Conservation (phyloP, 2,113 vertebrate genomes). For the Reinhardtius hippoglossoides region DNA sequence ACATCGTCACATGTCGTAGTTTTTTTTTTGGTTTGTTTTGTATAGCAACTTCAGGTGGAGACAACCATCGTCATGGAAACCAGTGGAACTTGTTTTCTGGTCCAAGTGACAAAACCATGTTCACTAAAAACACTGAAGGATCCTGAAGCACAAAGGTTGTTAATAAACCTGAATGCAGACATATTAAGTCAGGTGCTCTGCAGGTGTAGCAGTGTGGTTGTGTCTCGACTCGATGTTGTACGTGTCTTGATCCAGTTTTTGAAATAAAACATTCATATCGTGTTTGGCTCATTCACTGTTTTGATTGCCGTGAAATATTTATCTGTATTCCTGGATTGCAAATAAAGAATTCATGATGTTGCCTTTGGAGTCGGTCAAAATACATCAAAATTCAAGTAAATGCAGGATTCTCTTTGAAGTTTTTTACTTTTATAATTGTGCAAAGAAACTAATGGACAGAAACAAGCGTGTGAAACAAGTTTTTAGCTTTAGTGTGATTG, state of each 20-base stretch:
- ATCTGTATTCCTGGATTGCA: constrained; percentile 6
- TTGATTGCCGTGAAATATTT: constrained; percentile 24
- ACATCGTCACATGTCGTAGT: neutral
- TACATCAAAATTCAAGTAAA: neutral
- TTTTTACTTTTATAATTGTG: no score
- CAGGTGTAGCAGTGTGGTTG: constrained; percentile 10
- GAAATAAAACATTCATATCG: constrained; percentile 68
- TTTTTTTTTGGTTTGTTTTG: neutral
- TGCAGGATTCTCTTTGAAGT: no score
- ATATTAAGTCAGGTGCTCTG: constrained; percentile 14
- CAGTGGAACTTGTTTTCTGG: neutral
- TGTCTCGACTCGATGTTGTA: neutral
- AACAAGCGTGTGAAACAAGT: no score
- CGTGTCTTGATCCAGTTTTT: constrained; percentile 61
- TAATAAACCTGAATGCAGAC: constrained; percentile 15
- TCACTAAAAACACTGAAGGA: neutral
- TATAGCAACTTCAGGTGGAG: neutral
- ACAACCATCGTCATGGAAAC: neutral
- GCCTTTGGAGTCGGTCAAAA: neutral
- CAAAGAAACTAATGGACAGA: no score
- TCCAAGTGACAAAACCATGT: neutral
- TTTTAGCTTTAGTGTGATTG: neutral
- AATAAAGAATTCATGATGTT: constrained; percentile 8
- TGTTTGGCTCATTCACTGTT: constrained; percentile 11
- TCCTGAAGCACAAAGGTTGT: neutral